Evolutionary conservation across 2,888 invertebrate genomes (phyloP), one percentile per base, ranked within the genome.

Genomic region (Pammene aurita): DNA sequence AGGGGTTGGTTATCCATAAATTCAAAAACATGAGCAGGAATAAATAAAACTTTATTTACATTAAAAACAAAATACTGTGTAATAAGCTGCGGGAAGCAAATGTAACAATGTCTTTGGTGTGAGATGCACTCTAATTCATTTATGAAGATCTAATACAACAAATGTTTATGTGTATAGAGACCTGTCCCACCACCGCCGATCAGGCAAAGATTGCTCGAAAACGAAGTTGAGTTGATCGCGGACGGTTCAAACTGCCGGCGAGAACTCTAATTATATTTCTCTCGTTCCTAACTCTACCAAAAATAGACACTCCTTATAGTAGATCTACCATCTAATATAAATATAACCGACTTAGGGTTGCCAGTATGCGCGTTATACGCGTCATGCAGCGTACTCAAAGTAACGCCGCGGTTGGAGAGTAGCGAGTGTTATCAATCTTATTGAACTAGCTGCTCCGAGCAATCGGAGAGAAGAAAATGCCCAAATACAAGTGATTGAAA

Each of bases 21-120:
- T 48, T 58, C n/a, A 69, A 65, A 63, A 38, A 13, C 54, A 5
- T 0, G 9, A n/a, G 41, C n/a, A 14, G 54, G 64, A 69, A 69
- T 69, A 69, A 57, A 72, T 71, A 74, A 72, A 64, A 71, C 71
- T 85, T 86, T 89, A 89, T 89, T 89, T 87, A 86, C 84, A 87
- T 83, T 81, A 75, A 75, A 75, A 78, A 75, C 74, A 76, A 75
- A 75, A 73, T 78, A 78, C 77, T 77, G 76, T 63, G 63, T 77
- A 76, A 78, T 80, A 76, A 76, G 79, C 70, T 72, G 72, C 70
- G 68, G 67, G 48, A 65, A 69, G 69, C 69, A 63, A 75, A 71
- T 57, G 14, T 66, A 63, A 66, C 44, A 67, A 72, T 71, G 72
- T 78, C 77, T 78, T 78, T 78, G 78, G 77, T 75, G 75, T 73